Conservation (phyloP, 2,888 invertebrate species). For the Clostera curtula region DNA sequence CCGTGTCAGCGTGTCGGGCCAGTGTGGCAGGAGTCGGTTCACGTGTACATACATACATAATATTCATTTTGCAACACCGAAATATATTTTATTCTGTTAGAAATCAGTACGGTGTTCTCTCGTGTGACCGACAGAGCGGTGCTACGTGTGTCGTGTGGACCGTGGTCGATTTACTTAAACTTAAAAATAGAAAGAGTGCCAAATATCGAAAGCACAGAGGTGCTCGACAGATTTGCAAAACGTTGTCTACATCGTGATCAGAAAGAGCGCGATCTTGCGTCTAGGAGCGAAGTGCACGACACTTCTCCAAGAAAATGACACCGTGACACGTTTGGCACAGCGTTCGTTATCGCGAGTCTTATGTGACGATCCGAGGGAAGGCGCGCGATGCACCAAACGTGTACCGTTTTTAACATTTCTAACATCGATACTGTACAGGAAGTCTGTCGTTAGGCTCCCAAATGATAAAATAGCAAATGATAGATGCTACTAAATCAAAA, state of each 20-base stretch:
- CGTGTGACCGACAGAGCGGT: constrained; percentile 17
- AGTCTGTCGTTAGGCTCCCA: constrained; percentile 59
- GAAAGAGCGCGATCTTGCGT: constrained; percentile 42
- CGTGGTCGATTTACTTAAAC: constrained; percentile 39
- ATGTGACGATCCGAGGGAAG: constrained; percentile 2
- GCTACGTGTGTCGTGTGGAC: constrained; percentile 46
- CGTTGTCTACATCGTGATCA: constrained; percentile 58
- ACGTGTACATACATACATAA: constrained; percentile 41
- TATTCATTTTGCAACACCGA: constrained; percentile 25
- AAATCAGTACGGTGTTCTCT: constrained; percentile 34
- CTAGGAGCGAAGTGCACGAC: constrained; percentile 43
- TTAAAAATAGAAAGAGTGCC: constrained; percentile 64
- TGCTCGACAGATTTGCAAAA: constrained; percentile 64
- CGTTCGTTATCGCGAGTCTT: constrained; percentile 4
- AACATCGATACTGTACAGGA: constrained; percentile 57
- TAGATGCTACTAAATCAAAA: constrained; percentile 29
- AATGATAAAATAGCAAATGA: constrained; percentile 69
- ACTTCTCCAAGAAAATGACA: constrained; percentile 31
- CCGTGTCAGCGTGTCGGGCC: constrained; percentile 20
- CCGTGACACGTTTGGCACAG: constrained; percentile 35
- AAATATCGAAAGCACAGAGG: constrained; percentile 69
- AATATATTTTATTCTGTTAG: constrained; percentile 23
- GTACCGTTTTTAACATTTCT: constrained; percentile 40
- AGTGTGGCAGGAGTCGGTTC: constrained; percentile 22
- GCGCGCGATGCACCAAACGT: constrained; percentile 34